phyloP scores from a whole-genome alignment of 2,888 invertebrate genomes.

The Ischnura elegans region DNA sequence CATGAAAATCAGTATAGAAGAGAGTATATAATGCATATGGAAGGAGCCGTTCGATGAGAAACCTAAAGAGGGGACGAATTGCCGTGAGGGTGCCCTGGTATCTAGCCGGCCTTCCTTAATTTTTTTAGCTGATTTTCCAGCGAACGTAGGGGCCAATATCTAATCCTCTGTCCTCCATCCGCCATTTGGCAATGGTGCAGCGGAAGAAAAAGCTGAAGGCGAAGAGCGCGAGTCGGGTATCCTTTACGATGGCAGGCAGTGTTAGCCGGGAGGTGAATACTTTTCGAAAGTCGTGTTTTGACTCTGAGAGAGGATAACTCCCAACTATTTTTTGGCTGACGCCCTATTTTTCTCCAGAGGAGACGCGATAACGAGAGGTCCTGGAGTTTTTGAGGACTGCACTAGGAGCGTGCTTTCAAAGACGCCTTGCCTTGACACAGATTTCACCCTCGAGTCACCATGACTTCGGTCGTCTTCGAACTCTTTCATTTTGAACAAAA shows the following conservation, averaged over 20 bases:
- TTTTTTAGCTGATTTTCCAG: no score
- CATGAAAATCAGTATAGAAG: not conserved
- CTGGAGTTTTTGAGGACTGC: not conserved
- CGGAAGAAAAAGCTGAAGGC: not conserved
- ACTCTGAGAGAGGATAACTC: not conserved
- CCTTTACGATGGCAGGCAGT: not conserved
- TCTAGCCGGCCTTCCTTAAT: no score
- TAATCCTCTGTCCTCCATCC: not conserved
- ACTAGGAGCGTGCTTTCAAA: not conserved
- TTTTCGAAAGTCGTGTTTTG: not conserved
- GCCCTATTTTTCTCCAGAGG: not conserved
- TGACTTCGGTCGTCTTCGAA: no score
- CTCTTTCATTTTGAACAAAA: not conserved
- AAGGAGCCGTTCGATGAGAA: not conserved
- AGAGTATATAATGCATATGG: not conserved
- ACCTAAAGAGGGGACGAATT: not conserved
- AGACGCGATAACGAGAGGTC: not conserved
- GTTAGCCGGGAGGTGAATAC: not conserved
- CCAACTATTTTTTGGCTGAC: slow-evolving; percentile 1
- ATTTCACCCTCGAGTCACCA: not conserved
- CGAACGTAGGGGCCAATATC: no score
- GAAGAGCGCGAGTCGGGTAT: not conserved
- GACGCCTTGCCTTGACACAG: not conserved
- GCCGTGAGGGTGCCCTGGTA: not conserved
- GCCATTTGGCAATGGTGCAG: not conserved